Conservation (phyloP, 2,113 vertebrate species). For the Synodontis membranacea region DNA sequence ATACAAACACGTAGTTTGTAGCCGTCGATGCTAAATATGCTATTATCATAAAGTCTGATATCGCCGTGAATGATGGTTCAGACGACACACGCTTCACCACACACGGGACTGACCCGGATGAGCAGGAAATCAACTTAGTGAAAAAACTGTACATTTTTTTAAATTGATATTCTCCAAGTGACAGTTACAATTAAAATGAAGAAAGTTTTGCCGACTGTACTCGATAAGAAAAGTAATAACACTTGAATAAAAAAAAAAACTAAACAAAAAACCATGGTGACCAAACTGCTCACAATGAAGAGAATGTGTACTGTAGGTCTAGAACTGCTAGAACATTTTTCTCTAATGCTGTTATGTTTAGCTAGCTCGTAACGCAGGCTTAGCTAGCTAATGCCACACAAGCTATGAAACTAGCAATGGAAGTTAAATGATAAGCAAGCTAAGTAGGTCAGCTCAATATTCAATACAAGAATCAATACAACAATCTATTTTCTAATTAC, state of each 20-base stretch:
- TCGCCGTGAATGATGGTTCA: background rate
- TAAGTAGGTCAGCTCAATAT: background rate
- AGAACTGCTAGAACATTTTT: background rate
- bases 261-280: background rate
- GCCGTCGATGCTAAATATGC: background rate
- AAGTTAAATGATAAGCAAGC: background rate
- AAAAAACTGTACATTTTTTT: background rate
- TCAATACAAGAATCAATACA: background rate
- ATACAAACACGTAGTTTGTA: too few relatives aligned
- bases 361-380: background rate
- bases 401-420: background rate
- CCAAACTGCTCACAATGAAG: background rate
- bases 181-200: background rate
- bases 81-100: background rate
- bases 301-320: background rate
- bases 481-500: background rate
- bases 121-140: background rate
- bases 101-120: background rate
- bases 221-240: background rate
- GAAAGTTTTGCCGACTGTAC: background rate
- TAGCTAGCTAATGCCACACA: background rate
- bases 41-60: background rate
- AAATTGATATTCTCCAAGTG: background rate
- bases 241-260: background rate
- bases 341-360: background rate